phyloP scores from a whole-genome alignment of 2,113 vertebrate species.

The Stomatorhinus ivindoensis region DNA sequence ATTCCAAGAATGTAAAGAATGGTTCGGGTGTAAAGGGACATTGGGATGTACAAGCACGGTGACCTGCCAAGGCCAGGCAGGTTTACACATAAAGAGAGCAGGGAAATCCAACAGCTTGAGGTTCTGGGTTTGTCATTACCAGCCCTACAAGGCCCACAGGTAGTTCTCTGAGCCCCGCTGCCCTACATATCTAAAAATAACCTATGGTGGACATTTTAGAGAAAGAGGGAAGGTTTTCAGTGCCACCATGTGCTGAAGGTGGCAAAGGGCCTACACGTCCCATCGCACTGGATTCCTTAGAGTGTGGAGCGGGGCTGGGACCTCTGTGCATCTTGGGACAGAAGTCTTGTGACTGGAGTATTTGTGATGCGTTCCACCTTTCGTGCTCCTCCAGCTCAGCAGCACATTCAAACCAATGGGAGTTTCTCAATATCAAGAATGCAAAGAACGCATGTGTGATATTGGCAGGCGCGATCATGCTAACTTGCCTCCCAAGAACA shows the following conservation, averaged over 20 bases:
- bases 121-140: conserved; percentile 10
- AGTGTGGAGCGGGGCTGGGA: background rate
- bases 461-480: background rate
- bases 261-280: background rate
- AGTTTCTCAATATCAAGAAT: background rate
- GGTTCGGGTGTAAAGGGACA: background rate
- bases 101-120: background rate
- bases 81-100: conserved; percentile 11
- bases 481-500: background rate
- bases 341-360: background rate
- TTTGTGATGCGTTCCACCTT: background rate
- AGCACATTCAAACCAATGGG: background rate
- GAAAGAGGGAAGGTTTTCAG: background rate
- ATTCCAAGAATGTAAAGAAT: background rate
- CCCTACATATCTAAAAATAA: background rate
- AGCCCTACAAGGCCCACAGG: background rate
- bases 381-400: background rate
- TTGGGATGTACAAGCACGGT: background rate
- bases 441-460: background rate
- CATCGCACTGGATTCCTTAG: background rate
- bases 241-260: background rate
- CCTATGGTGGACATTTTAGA: background rate
- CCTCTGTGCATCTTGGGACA: background rate
- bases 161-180: background rate
- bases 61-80: background rate